phyloP scores from a whole-genome alignment of 2,797 vertebrate species.

The Epinephelus coioides region DNA sequence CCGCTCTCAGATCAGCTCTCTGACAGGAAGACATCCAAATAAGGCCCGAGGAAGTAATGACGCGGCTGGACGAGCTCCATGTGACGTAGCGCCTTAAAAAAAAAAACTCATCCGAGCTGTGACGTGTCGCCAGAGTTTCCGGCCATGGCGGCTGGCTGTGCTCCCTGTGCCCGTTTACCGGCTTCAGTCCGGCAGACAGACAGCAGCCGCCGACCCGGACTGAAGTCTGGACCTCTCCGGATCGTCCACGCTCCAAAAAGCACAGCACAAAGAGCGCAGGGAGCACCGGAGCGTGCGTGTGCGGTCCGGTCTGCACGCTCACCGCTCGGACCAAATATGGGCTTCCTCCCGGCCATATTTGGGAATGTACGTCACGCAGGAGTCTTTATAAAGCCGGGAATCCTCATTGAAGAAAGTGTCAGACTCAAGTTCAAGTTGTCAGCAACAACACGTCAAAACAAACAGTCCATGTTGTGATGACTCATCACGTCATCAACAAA shows the following conservation, averaged over 20 bases:
- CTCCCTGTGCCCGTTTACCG: neutral
- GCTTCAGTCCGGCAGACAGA: neutral
- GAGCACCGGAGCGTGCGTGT: neutral
- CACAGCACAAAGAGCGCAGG: neutral
- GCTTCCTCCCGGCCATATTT: conserved; percentile 93
- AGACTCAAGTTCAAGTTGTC: conserved; percentile 67
- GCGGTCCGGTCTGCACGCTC: conserved; percentile 63
- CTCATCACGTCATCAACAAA: neutral
- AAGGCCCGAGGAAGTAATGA: conserved; percentile 71
- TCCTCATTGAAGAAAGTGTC: conserved; percentile 72
- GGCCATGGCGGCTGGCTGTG: conserved; percentile 68
- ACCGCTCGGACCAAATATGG: conserved; percentile 91
- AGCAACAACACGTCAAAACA: conserved; percentile 49
- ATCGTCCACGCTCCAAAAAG: conserved; percentile 71
- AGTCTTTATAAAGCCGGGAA: conserved; percentile 87
- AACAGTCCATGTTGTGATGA: conserved; percentile 28
- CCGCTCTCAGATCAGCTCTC: conserved; percentile 29
- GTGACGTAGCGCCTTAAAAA: conserved; percentile 19
- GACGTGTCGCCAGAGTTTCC: conserved; percentile 81
- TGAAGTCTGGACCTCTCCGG: conserved; percentile 8
- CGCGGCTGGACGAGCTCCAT: conserved; percentile 39
- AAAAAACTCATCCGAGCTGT: conserved; percentile 78
- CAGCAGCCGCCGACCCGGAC: neutral
- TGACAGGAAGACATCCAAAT: conserved; percentile 72
- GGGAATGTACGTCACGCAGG: conserved; percentile 93